Conservation (phyloP, 1,140 invertebrate species). For the Lucilia sericata region DNA sequence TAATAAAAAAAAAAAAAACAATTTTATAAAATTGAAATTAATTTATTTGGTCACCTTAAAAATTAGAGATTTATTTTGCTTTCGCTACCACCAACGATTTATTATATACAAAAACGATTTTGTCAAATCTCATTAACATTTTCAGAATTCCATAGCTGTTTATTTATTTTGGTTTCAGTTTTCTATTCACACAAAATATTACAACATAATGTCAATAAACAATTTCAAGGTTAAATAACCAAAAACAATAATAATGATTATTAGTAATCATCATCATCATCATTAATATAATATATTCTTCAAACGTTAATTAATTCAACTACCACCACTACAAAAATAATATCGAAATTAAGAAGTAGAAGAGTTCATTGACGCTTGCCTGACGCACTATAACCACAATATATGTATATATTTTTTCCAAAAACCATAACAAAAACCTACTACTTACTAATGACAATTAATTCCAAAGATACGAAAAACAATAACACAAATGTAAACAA, state of each 20-base stretch:
- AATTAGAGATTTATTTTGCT: not conserved
- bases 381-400: not conserved
- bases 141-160: not conserved
- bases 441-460: not conserved
- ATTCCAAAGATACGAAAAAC: not conserved
- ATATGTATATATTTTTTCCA: not conserved
- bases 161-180: not conserved
- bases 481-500: not conserved
- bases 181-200: not conserved
- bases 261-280: not conserved
- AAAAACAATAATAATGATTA: not conserved
- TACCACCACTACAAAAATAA: not conserved
- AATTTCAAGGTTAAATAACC: constrained; percentile 1
- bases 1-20: no score
- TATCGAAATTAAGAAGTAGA: not conserved
- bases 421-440: not conserved
- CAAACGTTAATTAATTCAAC: not conserved
- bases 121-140: not conserved
- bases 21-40: no score
- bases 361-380: constrained; percentile 16
- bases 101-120: not conserved
- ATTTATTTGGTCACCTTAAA: not conserved
- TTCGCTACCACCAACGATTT: not conserved
- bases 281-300: not conserved
- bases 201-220: constrained; percentile 27